Conservation (phyloP, 2,888 invertebrate species). For the Parthenolecanium corni region DNA sequence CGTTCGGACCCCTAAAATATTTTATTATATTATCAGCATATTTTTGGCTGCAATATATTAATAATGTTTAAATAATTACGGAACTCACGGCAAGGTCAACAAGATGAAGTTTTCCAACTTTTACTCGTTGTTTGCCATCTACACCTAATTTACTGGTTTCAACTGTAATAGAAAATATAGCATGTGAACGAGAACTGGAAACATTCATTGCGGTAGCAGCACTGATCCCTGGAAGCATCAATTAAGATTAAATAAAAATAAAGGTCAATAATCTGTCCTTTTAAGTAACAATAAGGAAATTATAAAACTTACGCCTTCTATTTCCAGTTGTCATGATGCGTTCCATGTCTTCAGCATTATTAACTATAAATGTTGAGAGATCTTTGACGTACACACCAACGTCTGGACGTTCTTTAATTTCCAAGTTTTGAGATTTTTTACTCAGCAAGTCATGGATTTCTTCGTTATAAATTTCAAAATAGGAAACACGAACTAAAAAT, state of each 20-base stretch:
- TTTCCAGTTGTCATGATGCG: slow-evolving; percentile 93
- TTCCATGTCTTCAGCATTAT: slow-evolving; percentile 89
- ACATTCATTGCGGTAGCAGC: slow-evolving; percentile 96
- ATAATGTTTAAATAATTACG: not conserved
- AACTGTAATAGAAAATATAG: slow-evolving; percentile 94
- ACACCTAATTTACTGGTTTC: slow-evolving; percentile 79
- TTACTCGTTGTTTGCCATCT: slow-evolving; percentile 75
- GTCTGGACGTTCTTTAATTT: slow-evolving; percentile 90
- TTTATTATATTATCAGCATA: not conserved
- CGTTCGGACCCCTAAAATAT: slow-evolving; percentile 79
- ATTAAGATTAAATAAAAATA: not conserved
- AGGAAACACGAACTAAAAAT: slow-evolving; percentile 93
- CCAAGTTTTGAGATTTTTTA: slow-evolving; percentile 61
- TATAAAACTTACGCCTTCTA: slow-evolving; percentile 61
- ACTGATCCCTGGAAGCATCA: slow-evolving; percentile 47
- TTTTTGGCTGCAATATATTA: slow-evolving; percentile 33
- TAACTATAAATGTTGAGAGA: slow-evolving; percentile 92
- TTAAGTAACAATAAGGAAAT: not conserved
- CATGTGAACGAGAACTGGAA: slow-evolving; percentile 92
- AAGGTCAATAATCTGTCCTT: not conserved
- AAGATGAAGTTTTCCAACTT: slow-evolving; percentile 92
- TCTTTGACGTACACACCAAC: slow-evolving; percentile 98
- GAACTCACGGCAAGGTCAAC: slow-evolving; percentile 84
- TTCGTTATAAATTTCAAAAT: slow-evolving; percentile 98
- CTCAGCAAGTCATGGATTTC: slow-evolving; percentile 90